Percentiles rank a stretch among this genome's conserved stretches.
Evolutionary conservation across 2,797 vertebrate genomes (phyloP).

Genomic region (Danio choprae): DNA sequence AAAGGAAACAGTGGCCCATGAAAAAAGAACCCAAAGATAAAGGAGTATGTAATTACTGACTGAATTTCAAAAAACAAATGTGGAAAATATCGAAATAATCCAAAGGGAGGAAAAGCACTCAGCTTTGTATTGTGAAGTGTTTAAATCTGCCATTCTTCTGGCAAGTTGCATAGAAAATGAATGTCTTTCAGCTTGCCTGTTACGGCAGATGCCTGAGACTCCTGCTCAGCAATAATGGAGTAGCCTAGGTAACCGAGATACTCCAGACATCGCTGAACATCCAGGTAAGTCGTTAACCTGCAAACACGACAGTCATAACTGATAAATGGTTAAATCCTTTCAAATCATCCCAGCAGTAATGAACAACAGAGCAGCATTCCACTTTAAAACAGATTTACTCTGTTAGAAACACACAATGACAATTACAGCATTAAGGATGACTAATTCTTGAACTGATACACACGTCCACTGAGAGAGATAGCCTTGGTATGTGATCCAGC

Average conservation of each 20-base stretch:
- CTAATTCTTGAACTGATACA: neutral
- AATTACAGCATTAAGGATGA: neutral
- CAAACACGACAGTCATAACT: neutral
- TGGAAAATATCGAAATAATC: too few species aligned
- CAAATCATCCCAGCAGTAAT: neutral
- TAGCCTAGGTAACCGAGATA: slow-evolving; percentile 95
- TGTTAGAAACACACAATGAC: neutral
- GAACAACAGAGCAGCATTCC: neutral
- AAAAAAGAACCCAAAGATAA: too few species aligned
- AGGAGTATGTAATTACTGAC: too few species aligned
- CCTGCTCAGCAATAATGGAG: slow-evolving; percentile 93
- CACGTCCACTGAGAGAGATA: slow-evolving; percentile 98
- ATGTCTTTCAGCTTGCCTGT: slow-evolving; percentile 79
- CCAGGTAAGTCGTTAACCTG: slow-evolving; percentile 93
- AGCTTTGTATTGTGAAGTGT: too few species aligned
- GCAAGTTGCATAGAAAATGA: neutral
- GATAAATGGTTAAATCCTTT: neutral
- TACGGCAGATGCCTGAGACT: slow-evolving; percentile 91
- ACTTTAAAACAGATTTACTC: too few species aligned
- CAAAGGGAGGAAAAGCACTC: too few species aligned
- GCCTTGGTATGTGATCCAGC: slow-evolving; percentile 97
- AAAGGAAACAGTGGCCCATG: too few species aligned
- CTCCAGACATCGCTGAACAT: slow-evolving; percentile 93
- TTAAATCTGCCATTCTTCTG: too few species aligned
- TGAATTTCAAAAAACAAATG: too few species aligned